Evolutionary conservation across 1,140 invertebrate genomes (phyloP), one percentile per base, ranked within the genome.

Genomic region (Harpegnathos saltator): DNA sequence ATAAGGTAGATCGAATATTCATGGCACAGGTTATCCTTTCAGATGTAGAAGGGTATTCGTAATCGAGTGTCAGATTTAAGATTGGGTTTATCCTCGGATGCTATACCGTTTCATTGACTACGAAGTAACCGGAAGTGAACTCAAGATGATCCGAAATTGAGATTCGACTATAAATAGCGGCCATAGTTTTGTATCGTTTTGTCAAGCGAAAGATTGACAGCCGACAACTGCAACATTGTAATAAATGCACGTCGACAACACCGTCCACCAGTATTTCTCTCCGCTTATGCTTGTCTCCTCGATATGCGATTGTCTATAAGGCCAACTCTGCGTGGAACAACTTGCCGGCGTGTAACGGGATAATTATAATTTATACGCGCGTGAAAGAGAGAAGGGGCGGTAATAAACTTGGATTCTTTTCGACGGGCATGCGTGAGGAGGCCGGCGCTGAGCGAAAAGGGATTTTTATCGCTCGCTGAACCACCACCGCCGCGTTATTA

Each of bases 381-480:
- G 22, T 58, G 5, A 54, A 44, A 74, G 15, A 74, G 15, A 77
- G 54, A 69, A 69, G 29, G n/a, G 66, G 65, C 3, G 22, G 19
- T 48, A 68, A 24, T 80, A 80, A 80, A 80, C 65, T 48, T 5
- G n/a, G n/a, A 71, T 71, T 69, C 15, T 44, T 56, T 12, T 66
- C 17, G 38, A 24, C 22, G 58, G 44, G 26, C n/a, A 65, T 44
- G 52, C 38, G 54, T 14, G 19, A 69, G 17, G 17, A 71, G 26
- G 7, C 22, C 24, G n/a, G n/a, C n/a, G 17, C 38, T 38, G 75
- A 68, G 48, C 66, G 74, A 80, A 69, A 71, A 80, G 24, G 24
- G 54, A 71, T 69, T 80, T 80, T 80, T 80, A 80, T 80, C 75
- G 50, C 63, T 69, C 50, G n/a, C 52, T 44, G 33, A 80, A 80